Evolutionary conservation across 2,797 vertebrate species (phyloP).

Genomic region (Luscinia luscinia): DNA sequence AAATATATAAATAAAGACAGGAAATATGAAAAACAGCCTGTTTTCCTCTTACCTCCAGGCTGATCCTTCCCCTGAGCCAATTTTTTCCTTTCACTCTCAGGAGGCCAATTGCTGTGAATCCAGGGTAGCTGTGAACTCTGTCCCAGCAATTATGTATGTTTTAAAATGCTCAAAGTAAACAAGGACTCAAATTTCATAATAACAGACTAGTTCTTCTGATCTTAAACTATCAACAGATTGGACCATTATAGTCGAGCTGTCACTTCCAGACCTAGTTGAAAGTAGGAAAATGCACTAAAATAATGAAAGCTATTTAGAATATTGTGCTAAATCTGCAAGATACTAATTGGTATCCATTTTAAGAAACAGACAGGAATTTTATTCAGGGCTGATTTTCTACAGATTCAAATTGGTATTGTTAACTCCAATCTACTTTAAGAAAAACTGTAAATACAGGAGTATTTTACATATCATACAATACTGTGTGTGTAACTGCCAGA

Average conservation of each 20-base stretch:
- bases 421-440: not conserved
- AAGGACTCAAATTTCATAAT: not conserved
- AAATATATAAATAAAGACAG: constrained; percentile 10
- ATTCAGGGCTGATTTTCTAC: not conserved
- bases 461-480: not conserved
- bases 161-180: constrained; percentile 26
- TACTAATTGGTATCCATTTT: not conserved
- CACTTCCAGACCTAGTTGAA: not conserved
- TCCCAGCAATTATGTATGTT: not conserved
- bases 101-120: not conserved
- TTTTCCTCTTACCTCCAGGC: not conserved
- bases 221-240: not conserved
- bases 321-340: not conserved
- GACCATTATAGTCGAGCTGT: accelerated
- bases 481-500: not conserved
- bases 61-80: not conserved
- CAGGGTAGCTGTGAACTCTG: not conserved
- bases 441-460: not conserved
- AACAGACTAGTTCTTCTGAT: not conserved
- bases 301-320: not conserved
- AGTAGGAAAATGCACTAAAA: constrained; percentile 1
- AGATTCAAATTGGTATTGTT: not conserved
- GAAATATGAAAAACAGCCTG: constrained; percentile 8
- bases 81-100: constrained; percentile 17
- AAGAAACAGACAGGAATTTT: not conserved